Evolutionary conservation across 2,113 vertebrate species (phyloP), one percentile per base, ranked within the genome.

Genomic region (Macrotis lagotis): DNA sequence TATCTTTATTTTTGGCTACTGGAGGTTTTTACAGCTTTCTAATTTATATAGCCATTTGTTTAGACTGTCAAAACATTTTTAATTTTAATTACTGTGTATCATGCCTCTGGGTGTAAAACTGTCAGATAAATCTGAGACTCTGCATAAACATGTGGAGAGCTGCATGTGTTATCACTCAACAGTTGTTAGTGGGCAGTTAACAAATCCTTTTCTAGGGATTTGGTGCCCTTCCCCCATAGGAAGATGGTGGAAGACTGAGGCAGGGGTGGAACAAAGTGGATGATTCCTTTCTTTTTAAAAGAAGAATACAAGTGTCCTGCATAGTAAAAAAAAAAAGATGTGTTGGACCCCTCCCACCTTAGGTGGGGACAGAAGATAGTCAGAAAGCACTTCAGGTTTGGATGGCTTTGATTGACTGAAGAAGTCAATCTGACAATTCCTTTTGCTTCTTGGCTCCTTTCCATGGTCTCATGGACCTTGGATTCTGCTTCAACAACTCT

Each of bases 11-110:
- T 98, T 98, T 97, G 91, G 25, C 94, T 92, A 97, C 47, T 0
- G 0, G 94, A 97, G 92, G 55, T 98, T 98, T 98, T 98, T 98
- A 97, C 92, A 98, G 93, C 96, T 98, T 98, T 98, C 95, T 98
- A 98, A 98, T 98, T 98, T 98, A 98, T 98, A 98, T 97, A 98
- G 96, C 96, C 93, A 59, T 98, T 98, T 98, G 94, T 98, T 98
- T 98, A 97, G 97, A 92, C 95, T 98, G 97, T 98, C 97, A 98
- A 98, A 98, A 98, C 96, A 98, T 98, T 98, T 98, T 98, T 98
- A 97, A 97, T 98, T 98, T 98, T 98, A 98, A 98, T 98, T 98
- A 98, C 95, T 98, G 83, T 96, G 94, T 98, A 98, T 98, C 97
- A 16, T 98, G 97, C 96, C 98, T 98, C 96, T 96, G 97, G 98